Base-by-base conservation (phyloP, 30 jellyfish, hydroid and myxozoan genomes). In the Haliclystus octoradiatus region DNA sequence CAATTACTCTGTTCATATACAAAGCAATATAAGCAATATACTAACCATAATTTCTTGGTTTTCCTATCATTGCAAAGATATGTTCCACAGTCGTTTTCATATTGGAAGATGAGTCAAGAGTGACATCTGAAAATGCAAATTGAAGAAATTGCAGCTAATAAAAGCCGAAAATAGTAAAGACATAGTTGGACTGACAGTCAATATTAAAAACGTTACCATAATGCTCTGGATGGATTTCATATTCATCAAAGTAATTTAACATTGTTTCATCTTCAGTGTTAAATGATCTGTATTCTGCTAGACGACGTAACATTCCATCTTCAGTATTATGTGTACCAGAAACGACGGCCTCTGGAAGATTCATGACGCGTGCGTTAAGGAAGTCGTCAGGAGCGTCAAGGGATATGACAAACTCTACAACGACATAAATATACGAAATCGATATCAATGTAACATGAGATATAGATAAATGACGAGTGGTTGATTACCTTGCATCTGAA, bases 251-350 rank as follows among this genome's bases (percentile, higher is more conserved):
- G 70, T 81, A 89, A 71, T 75, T 89, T 49, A 80, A 77, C 2
- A 89, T 94, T 3, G 98, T 80, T 67, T 89, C 98, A 28, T 89
- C 98, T 67, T 89, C 98, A 7, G 95, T 89, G 68, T 89, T 89
- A 50, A 76, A 72, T 2, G 85, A 72, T 23, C 98, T 70, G 74
- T 75, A 89, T 26, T 89, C 98, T 0, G 98, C 92, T 28, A 89
- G 49, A 2, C 98, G 82, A 24, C 98, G 76, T 52, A 73, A 73
- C 68, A 82, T 76, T n/a, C 95, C 98, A 31, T 89, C 98, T 68
- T 89, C 98, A 1, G 98, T 89, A 65, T 89, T 89, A 61, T 89
- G 98, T 14, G 98, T 89, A 15, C 98, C 98, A 52, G 81, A 73
- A 24, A 89, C 98, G 0, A 72, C 85, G 14, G 72, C 31, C 46